phyloP scores from a whole-genome alignment of 2,888 invertebrate genomes.

The Melanostoma scalare region DNA sequence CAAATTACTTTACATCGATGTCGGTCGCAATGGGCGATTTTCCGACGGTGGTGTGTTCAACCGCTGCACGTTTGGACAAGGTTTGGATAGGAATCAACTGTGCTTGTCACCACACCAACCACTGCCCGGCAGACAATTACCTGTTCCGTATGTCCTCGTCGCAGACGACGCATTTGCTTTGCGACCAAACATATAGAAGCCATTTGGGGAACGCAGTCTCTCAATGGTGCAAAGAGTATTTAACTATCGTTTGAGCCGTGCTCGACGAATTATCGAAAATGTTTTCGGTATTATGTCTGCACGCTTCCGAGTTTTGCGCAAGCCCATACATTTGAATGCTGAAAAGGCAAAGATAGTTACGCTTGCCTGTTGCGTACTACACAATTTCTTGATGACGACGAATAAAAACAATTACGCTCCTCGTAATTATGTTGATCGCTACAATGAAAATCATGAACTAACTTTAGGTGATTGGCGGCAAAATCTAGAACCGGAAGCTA shows the following conservation, averaged over 20 bases:
- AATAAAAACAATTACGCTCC: not conserved
- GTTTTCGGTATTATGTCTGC: constrained; percentile 20
- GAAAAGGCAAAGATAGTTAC: constrained; percentile 3
- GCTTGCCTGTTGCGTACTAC: not conserved
- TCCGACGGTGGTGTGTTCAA: constrained; percentile 23
- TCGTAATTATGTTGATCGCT: not conserved
- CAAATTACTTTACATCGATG: constrained; percentile 24
- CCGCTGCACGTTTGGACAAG: constrained; percentile 25
- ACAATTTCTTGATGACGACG: not conserved
- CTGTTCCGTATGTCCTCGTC: constrained; percentile 2
- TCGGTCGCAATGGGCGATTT: constrained; percentile 26
- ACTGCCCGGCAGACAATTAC: not conserved
- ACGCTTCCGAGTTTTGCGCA: constrained; percentile 10
- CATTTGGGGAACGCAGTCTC: constrained; percentile 9
- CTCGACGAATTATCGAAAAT: constrained; percentile 11
- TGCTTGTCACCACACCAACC: constrained; percentile 2
- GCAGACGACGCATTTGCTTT: constrained; percentile 1
- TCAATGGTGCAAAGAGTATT: constrained; percentile 22
- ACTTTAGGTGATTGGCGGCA: constrained; percentile 1
- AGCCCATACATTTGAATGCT: not conserved
- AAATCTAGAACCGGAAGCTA: not conserved
- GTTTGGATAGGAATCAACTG: constrained; percentile 19
- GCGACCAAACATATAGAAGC: constrained; percentile 19
- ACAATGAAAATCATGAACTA: not conserved
- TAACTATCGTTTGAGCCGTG: constrained; percentile 19